Evolutionary conservation across 1,140 invertebrate species (phyloP).

Genomic region (Stenopsyche tienmushanensis): DNA sequence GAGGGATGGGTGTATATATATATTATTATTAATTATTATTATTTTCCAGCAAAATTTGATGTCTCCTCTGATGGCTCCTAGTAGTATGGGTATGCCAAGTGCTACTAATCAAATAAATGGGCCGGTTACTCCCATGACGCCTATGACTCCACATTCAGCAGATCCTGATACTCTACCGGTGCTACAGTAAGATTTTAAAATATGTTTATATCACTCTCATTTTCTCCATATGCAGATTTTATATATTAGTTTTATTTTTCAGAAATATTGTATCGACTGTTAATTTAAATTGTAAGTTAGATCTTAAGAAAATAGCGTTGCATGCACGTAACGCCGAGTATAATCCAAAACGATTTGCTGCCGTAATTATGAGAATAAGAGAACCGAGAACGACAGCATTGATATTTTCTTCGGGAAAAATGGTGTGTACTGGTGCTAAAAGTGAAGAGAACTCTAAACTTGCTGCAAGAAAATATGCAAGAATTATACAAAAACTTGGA

Average conservation of each 20-base stretch:
- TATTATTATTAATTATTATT: conserved; percentile 30
- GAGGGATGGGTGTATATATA: too few relatives aligned
- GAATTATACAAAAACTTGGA: conserved; percentile 98
- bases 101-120: conserved; percentile 63
- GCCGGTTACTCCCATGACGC: conserved; percentile 85
- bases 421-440: conserved; percentile 99
- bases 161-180: conserved; percentile 93
- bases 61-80: conserved; percentile 73
- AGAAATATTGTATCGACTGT: conserved; percentile 98
- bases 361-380: conserved; percentile 99
- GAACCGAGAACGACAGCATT: conserved; percentile 98
- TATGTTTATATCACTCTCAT: not conserved
- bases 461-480: conserved; percentile 97
- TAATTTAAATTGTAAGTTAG: conserved; percentile 93
- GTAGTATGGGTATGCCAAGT: conserved; percentile 51
- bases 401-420: conserved; percentile 99
- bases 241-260: conserved; percentile 48
- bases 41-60: conserved; percentile 75
- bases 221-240: not conserved
- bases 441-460: conserved; percentile 97
- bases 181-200: conserved; percentile 85
- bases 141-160: conserved; percentile 91
- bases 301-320: conserved; percentile 96
- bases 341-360: conserved; percentile 99
- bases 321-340: conserved; percentile 99